phyloP scores from a whole-genome alignment of 2,888 invertebrate genomes.

The Cataglyphis cursor region DNA sequence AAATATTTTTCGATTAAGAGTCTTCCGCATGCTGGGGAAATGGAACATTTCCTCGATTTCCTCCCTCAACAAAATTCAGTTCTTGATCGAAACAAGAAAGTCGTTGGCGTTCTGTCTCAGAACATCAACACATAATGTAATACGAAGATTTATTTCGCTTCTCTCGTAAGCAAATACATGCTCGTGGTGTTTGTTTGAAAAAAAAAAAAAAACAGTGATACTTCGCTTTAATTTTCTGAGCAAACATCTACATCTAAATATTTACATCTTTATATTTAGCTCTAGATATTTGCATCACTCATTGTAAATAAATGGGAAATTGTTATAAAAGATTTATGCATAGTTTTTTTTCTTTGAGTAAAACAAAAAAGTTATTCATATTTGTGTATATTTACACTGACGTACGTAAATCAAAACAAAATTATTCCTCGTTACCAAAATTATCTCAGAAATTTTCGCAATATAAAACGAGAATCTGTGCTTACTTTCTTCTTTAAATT shows the following conservation, averaged over 20 bases:
- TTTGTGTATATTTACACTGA: not conserved
- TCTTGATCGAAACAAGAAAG: conserved; percentile 10
- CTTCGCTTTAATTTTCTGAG: conserved; percentile 11
- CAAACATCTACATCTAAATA: not conserved
- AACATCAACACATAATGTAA: not conserved
- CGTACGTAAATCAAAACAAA: not conserved
- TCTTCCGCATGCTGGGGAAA: not conserved
- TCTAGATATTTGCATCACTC: not conserved
- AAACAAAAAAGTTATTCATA: not conserved
- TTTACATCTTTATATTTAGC: not conserved
- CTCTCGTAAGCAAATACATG: conserved; percentile 41
- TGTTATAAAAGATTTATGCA: not conserved
- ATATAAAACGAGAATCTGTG: not conserved
- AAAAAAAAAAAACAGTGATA: conserved; percentile 28
- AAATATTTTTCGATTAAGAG: conserved; percentile 3
- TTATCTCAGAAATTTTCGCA: not conserved
- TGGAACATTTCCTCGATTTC: conserved; percentile 18
- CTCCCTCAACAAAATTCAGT: not conserved
- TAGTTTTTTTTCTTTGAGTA: not conserved
- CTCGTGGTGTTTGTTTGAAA: conserved; percentile 27
- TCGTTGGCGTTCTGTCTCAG: not conserved
- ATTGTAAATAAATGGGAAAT: not conserved
- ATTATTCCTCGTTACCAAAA: not conserved
- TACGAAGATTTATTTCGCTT: conserved; percentile 64
- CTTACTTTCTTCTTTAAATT: not conserved